phyloP scores from a whole-genome alignment of 2,797 vertebrate species.

The Pseudochirops cupreus region DNA sequence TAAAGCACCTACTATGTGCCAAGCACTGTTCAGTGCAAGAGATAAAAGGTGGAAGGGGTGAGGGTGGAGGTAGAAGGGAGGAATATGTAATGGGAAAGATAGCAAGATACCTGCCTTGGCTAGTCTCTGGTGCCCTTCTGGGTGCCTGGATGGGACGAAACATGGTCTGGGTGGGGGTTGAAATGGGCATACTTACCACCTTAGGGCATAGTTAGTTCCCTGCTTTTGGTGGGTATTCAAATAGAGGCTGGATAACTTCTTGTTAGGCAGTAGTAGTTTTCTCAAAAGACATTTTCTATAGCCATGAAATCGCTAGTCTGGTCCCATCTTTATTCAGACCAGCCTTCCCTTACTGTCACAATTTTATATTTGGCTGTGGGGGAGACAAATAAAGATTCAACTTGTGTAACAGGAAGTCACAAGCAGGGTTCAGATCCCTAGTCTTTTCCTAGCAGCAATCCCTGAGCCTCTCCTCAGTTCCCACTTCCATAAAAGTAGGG shows the following conservation, averaged over 20 bases:
- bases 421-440: neutral
- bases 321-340: neutral
- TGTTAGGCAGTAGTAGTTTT: neutral
- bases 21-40: neutral
- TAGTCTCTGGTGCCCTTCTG: neutral
- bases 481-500: neutral
- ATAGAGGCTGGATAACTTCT: neutral
- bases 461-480: neutral
- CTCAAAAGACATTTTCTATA: neutral
- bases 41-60: neutral
- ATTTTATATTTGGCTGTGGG: neutral
- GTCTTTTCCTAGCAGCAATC: neutral
- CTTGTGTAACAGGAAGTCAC: neutral
- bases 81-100: neutral
- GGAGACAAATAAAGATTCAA: neutral
- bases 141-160: neutral
- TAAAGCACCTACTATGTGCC: too few relatives aligned
- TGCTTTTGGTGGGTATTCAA: neutral
- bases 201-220: neutral
- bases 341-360: neutral
- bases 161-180: neutral
- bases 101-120: neutral
- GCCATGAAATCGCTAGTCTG: neutral
- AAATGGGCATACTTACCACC: neutral
- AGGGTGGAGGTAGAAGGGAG: neutral